Evolutionary conservation across 2,888 invertebrate genomes (phyloP).

Genomic region (Meandrusa payeni): DNA sequence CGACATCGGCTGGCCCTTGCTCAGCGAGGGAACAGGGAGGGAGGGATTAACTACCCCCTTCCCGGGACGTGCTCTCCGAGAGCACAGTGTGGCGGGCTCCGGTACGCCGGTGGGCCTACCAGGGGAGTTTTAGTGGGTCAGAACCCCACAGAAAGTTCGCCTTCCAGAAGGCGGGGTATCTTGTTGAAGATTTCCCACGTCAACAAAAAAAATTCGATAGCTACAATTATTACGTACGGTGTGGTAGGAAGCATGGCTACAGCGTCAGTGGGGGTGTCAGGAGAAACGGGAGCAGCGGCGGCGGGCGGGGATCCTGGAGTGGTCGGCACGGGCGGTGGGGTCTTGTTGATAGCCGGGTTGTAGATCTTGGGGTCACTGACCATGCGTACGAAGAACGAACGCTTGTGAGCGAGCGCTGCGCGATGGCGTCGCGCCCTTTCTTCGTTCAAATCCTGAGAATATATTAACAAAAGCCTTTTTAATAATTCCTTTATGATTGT

Average conservation of each 20-base stretch:
- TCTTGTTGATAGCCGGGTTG: slow-evolving; percentile 93
- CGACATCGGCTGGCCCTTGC: too few relatives aligned
- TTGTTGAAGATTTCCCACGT: too few relatives aligned
- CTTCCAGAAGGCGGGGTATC: too few relatives aligned
- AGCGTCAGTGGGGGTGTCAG: slow-evolving; percentile 53
- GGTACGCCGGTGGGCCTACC: too few relatives aligned
- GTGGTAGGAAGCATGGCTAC: slow-evolving; percentile 49
- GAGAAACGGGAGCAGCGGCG: slow-evolving; percentile 57
- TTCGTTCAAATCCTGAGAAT: slow-evolving; percentile 84
- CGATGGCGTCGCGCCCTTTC: slow-evolving; percentile 87
- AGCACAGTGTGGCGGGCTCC: too few relatives aligned
- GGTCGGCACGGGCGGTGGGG: slow-evolving; percentile 82
- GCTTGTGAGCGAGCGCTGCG: slow-evolving; percentile 92
- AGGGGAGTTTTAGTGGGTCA: too few relatives aligned
- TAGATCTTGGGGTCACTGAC: slow-evolving; percentile 98
- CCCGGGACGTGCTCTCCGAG: too few relatives aligned
- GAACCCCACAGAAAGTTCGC: too few relatives aligned
- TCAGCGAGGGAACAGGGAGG: too few relatives aligned
- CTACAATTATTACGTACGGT: slow-evolving; percentile 49
- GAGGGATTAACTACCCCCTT: too few relatives aligned
- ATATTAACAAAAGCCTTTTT: not conserved
- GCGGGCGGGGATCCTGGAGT: slow-evolving; percentile 75
- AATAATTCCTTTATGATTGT: too few relatives aligned
- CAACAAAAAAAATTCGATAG: too few relatives aligned
- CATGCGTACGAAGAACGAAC: slow-evolving; percentile 98